Evolutionary conservation across 2,797 vertebrate species (phyloP), one percentile per base, ranked within the genome.

Genomic region (Sebastes diaconus): DNA sequence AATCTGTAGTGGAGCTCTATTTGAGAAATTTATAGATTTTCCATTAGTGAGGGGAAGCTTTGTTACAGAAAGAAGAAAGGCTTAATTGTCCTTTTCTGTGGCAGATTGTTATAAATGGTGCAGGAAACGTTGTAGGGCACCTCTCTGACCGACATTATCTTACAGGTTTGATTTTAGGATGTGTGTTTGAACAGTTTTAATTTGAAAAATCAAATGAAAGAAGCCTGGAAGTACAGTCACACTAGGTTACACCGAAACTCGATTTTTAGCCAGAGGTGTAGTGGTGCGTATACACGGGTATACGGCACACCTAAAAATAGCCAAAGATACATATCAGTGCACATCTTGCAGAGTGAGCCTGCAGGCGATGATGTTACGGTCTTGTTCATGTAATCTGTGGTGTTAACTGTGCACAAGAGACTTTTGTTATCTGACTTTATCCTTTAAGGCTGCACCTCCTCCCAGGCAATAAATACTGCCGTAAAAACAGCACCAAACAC

Each of bases 31-130:
- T 18, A 36, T n/a, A 72, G 75, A 80, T 82, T 73, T 88, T 82
- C 69, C 74, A 82, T 84, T 81, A 76, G 30, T 68, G 73, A 84
- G 3, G 22, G 27, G 34, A 75, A 39, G 54, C 76, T 85, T 86
- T 86, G 73, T 68, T 85, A 57, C 25, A 77, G 52, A 9, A 68
- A 73, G 11, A 70, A 64, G 57, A 84, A 73, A 77, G 42, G 20
- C 22, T 79, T 83, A 5, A 81, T 84, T 83, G 75, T 52, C 50
- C 3, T 27, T 90, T 84, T 73, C n/a, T 58, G 25, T 22, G 12
- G 27, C 22, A 46, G 80, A 83, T 77, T 81, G 46, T 68, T 83
- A 59, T 66, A 81, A 84, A 80, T 1, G 10, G 24, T 13, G 63
- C 9, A 80, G 58, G 71, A 85, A 84, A 83, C 70, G 9, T 52